A percentile compares a stretch with the other conserved stretches of the same genome.
Evolutionary conservation across 1,140 invertebrate species (phyloP).

Genomic region (Drosophila elegans): DNA sequence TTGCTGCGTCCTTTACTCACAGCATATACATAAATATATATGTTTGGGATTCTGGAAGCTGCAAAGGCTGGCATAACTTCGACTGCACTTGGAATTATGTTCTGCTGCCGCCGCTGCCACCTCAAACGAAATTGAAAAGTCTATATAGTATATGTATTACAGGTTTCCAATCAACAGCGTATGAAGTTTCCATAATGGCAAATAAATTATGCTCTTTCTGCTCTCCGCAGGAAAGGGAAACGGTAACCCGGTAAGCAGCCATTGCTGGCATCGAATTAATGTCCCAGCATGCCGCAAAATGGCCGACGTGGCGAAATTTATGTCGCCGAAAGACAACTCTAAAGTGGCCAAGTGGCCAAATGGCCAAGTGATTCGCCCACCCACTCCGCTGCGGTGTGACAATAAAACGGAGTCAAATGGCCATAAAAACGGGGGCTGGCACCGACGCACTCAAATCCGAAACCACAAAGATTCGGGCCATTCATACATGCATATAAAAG

Average conservation of each 20-base stretch:
- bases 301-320: conserved; percentile 74
- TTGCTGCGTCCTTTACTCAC: conserved; percentile 63
- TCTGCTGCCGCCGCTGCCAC: conserved; percentile 7
- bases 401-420: conserved; percentile 81
- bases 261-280: conserved; percentile 69
- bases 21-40: conserved; percentile 7
- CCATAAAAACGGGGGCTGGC: conserved; percentile 63
- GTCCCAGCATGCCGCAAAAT: conserved; percentile 74
- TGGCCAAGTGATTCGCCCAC: conserved; percentile 40
- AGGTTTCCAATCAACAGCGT: conserved; percentile 72
- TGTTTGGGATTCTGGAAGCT: conserved; percentile 29
- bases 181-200: conserved; percentile 73
- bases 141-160: conserved; percentile 12
- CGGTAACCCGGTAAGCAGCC: conserved; percentile 55
- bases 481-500: conserved; percentile 53
- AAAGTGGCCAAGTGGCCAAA: conserved; percentile 66
- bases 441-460: conserved; percentile 21
- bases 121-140: conserved; percentile 65
- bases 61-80: conserved; percentile 63
- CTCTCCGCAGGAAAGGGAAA: conserved; percentile 18
- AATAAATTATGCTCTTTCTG: conserved; percentile 70
- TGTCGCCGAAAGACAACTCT: conserved; percentile 75
- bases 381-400: conserved; percentile 60
- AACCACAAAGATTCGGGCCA: conserved; percentile 39
- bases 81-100: conserved; percentile 73